Base-by-base conservation (phyloP, 2,113 vertebrate genomes). In the Anseranas semipalmata region DNA sequence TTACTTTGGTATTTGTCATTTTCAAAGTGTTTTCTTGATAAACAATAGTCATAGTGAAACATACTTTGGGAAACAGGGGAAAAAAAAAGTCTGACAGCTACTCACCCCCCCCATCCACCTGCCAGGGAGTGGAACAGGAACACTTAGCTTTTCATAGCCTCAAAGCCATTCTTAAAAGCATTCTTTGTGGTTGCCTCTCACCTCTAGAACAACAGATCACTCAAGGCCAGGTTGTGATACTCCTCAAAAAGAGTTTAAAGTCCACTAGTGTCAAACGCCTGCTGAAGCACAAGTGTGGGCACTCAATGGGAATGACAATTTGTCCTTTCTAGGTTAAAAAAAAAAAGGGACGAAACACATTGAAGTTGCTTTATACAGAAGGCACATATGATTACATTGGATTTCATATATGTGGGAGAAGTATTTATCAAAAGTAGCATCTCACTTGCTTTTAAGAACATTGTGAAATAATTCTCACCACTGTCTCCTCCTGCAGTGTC, bases 1-100 rank as follows among this genome's bases (percentile, higher is more conserved):
- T 62, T 96, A 60, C 89, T 97, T 88, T 83, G 62, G 41, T 77
- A 65, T 58, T 89, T 96, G 39, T 52, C 17, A 48, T 91, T 94
- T 76, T 75, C 72, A n/a, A 88, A 93, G 27, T 35, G 14, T 88
- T 90, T 92, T 89, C 45, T 95, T 50, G 78, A 78, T 60, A 94
- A 96, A 83, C 25, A 84, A 45, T 3, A 77, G 17, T 62, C 81
- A 90, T 71, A 95, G 95, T 9, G 55, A 97, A 96, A 84, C 78
- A 32, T 30, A 60, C 37, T 78, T 75, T 4, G 32, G 48, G 65
- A 95, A 78, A 78, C 7, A 89, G 32, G 48, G 71, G 94, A 91
- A 90, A 48, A 96, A 43, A 95, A 92, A 7, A 63, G 27, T 66
- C 87, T 94, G 87, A 76, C 58, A 90, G 72, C 48, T 46, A 56